A percentile compares a stretch with the other conserved stretches of the same genome.
Conservation (phyloP, 1,140 invertebrate genomes). For the Cryptotermes secundus region DNA sequence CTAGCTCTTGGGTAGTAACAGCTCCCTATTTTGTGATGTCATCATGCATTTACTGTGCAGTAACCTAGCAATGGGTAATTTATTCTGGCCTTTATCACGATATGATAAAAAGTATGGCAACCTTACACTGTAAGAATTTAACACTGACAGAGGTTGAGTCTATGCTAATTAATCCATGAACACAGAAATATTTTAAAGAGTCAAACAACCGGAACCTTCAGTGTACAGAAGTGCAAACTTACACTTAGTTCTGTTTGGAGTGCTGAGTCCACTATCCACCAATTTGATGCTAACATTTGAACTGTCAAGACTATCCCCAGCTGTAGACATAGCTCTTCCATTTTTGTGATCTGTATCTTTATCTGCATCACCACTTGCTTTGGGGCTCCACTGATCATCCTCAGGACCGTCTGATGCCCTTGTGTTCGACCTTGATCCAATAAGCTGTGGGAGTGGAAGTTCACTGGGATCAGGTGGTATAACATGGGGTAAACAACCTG, state of each 20-base stretch:
- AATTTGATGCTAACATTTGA: conserved; percentile 1
- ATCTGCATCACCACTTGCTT: not conserved
- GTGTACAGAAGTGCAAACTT: not conserved
- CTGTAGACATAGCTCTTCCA: not conserved
- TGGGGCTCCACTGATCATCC: not conserved
- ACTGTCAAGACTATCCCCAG: conserved; percentile 4
- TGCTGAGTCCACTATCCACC: not conserved
- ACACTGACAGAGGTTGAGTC: too few species aligned
- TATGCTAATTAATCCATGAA: too few species aligned
- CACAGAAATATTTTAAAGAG: too few species aligned
- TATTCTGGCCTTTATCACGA: too few species aligned
- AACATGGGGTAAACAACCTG: conserved; percentile 15
- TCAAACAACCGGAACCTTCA: too few species aligned
- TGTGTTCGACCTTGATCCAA: not conserved
- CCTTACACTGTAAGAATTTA: too few species aligned
- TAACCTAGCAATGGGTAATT: too few species aligned
- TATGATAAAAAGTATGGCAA: too few species aligned
- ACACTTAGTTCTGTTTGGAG: conserved; percentile 23
- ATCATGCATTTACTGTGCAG: too few species aligned
- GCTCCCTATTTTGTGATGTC: too few species aligned
- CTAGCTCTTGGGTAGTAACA: too few species aligned
- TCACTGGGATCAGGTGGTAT: conserved; percentile 29
- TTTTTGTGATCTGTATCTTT: not conserved
- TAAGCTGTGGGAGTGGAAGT: conserved; percentile 24
- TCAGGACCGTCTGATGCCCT: too few species aligned